Base-by-base conservation (phyloP, 2,888 invertebrate genomes). In the Vesta saturnalis region DNA sequence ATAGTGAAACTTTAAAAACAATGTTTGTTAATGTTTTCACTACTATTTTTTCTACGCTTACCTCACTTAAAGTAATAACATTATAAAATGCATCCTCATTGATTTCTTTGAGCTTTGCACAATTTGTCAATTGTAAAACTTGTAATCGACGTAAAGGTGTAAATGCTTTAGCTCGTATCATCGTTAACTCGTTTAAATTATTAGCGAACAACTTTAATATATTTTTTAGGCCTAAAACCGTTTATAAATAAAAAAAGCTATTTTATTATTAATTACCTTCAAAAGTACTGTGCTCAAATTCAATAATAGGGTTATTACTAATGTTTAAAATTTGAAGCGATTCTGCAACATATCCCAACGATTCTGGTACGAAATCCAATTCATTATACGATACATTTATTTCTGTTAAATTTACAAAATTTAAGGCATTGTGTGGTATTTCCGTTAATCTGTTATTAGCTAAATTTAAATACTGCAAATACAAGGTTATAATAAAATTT, bases 381-480 rank as follows among this genome's bases (percentile, higher is more conserved):
- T 85, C 82, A 80, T 92, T 92, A 49, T 87, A 85, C 0, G 89
- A 87, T 56, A 92, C 79, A 78, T 89, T 87, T 35, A 92, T 82
- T 61, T 86, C 85, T 55, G 85, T 85, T 60, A 92, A 80, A 39
- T 86, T 85, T 46, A 80, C 77, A 47, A 89, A 78, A 1, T 85
- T 83, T 64, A 90, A 85, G 0, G 90, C 83, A 18, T 87, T 85
- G 12, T 84, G 79, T 0, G 89, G 88, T 73, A 91, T 80, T 57
- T 82, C 85, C 46, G 87, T 85, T 67, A 92, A 83, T 3, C 86
- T 86, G n/a, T 89, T 91, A 75, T 87, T 75, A 0, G 83, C 82
- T 64, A 84, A 74, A 75, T 83, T 83, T 16, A 84, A 70, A 55
- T 75, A 69, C 82, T 83, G 56, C 70, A 76, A 78, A 39, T 55